These are phyloP conservation scores for Noctua pronuba DNA, from an alignment of 2,888 invertebrate species.

Conservation along the genomic window DNA sequence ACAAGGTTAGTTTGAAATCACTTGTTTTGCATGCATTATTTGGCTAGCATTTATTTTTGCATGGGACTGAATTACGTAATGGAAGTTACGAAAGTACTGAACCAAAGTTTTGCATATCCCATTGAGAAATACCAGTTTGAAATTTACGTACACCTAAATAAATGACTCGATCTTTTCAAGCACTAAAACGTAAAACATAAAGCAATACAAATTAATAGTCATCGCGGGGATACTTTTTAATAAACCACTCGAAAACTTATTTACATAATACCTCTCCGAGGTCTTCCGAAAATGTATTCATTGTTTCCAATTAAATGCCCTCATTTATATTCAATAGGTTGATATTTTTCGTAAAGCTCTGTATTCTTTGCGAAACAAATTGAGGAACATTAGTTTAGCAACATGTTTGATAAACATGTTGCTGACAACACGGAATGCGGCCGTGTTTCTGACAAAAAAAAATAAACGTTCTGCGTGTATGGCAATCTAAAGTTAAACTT, in stretches of 20 bases:
- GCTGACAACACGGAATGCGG: neutral
- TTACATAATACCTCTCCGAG: slow-evolving; percentile 60
- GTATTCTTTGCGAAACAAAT: neutral
- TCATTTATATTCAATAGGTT: slow-evolving; percentile 70
- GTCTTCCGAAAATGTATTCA: slow-evolving; percentile 52
- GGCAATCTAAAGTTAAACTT: neutral
- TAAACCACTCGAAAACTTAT: slow-evolving; percentile 55
- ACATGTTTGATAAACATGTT: neutral
- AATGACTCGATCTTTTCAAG: slow-evolving; percentile 1
- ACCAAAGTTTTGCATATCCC: neutral
- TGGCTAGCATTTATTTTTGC: neutral
- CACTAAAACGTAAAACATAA: slow-evolving; percentile 7
- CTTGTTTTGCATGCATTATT: neutral
- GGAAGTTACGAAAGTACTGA: neutral
- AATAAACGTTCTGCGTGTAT: neutral
- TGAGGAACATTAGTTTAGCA: neutral
- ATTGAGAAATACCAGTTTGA: neutral
- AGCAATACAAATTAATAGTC: slow-evolving; percentile 40
- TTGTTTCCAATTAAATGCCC: slow-evolving; percentile 65
- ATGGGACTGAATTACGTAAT: neutral
- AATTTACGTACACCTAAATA: neutral
- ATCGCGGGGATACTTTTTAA: slow-evolving; percentile 55
- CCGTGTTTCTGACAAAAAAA: neutral
- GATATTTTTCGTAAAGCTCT: slow-evolving; percentile 41
- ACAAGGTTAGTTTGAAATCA: neutral